phyloP scores from a whole-genome alignment of 2,113 vertebrate genomes.

The Pangasianodon gigas region DNA sequence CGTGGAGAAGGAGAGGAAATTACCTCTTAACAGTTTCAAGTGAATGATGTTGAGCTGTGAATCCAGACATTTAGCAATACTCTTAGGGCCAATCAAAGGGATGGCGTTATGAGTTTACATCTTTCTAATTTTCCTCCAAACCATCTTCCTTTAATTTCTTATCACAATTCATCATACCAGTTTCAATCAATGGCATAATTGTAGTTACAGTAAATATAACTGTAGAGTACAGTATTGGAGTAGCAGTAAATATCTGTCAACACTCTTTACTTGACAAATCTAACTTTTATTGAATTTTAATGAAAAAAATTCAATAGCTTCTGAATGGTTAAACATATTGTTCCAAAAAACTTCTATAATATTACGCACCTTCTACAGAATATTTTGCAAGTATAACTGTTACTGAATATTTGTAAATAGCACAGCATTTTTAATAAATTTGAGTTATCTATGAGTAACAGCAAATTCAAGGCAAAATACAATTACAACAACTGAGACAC shows the following conservation, averaged over 20 bases:
- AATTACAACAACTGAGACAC: background rate
- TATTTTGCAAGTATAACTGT: background rate
- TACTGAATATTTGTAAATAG: background rate
- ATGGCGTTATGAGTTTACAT: background rate
- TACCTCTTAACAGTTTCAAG: constrained; percentile 29
- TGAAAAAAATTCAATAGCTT: background rate
- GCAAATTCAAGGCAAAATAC: background rate
- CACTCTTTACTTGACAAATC: background rate
- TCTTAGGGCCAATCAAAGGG: constrained; percentile 3
- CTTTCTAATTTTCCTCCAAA: background rate
- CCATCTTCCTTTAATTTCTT: background rate
- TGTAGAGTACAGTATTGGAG: background rate
- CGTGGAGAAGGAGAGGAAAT: constrained; percentile 17
- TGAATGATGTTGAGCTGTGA: constrained; percentile 17
- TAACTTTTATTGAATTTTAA: background rate
- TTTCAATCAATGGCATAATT: background rate
- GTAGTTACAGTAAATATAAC: background rate
- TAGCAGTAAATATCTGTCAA: background rate
- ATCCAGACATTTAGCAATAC: constrained; percentile 22
- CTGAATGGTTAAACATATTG: background rate
- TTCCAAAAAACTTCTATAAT: background rate
- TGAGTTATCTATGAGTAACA: background rate
- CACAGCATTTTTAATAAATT: background rate
- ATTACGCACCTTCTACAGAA: background rate
- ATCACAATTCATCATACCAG: background rate